These are phyloP conservation scores for Synanceia verrucosa DNA, from an alignment of 2,797 vertebrate genomes.

Conservation along the genomic window DNA sequence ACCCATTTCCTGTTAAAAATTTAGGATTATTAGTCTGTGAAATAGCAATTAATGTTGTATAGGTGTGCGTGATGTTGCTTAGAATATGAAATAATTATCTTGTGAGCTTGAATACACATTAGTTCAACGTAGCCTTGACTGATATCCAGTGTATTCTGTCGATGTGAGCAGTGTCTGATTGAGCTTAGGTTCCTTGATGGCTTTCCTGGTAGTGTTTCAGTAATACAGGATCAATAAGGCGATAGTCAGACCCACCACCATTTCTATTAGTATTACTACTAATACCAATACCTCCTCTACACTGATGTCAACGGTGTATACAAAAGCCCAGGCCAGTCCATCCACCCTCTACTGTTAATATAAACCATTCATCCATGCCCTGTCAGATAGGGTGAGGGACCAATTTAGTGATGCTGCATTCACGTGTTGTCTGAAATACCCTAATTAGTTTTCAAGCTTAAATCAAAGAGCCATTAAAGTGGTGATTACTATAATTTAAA, in stretches of 20 bases:
- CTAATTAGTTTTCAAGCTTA: conserved; percentile 39
- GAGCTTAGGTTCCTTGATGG: conserved; percentile 62
- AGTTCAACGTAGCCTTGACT: conserved; percentile 16
- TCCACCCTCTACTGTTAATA: conserved; percentile 37
- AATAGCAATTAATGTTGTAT: not conserved
- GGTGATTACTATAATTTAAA: conserved; percentile 25
- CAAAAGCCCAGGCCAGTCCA: conserved; percentile 19
- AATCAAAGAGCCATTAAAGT: conserved; percentile 17
- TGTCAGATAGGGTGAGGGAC: conserved; percentile 47
- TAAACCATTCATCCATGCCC: conserved; percentile 48
- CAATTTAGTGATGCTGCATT: conserved; percentile 45
- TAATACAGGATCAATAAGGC: conserved; percentile 68
- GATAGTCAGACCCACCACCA: conserved; percentile 39
- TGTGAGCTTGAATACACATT: conserved; percentile 21
- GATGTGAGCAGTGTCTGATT: conserved; percentile 56
- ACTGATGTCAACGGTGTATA: conserved; percentile 31
- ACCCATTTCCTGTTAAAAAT: not conserved
- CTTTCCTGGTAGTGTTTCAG: conserved; percentile 57
- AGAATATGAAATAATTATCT: conserved; percentile 22
- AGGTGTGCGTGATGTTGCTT: not conserved
- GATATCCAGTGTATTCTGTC: conserved; percentile 30
- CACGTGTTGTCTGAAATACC: conserved; percentile 47
- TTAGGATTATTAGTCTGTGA: not conserved
- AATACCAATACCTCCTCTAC: conserved; percentile 22
- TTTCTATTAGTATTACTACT: conserved; percentile 43